Conservation (phyloP, 1,140 invertebrate species). For the Brachionus plicatilis region DNA sequence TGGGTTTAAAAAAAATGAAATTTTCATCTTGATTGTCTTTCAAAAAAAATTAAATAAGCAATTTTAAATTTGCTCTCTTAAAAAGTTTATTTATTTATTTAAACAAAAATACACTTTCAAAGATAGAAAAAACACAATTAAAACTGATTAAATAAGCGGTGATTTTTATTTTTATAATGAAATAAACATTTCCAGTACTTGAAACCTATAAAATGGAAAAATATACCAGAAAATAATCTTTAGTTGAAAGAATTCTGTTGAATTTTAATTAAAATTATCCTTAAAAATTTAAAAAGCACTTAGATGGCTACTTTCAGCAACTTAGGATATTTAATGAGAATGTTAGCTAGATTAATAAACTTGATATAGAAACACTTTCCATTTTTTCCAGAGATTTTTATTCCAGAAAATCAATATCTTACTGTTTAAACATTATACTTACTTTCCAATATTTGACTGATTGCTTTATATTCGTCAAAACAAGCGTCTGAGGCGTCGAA, state of each 20-base stretch:
- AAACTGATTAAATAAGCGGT: too few species aligned
- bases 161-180: not conserved
- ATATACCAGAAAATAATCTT: not conserved
- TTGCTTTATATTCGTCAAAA: conserved; percentile 12
- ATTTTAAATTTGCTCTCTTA: not conserved
- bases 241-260: not conserved
- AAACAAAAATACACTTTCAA: too few species aligned
- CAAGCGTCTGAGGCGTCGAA: not conserved
- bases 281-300: not conserved
- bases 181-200: not conserved
- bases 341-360: not conserved
- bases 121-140: too few species aligned
- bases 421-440: conserved; percentile 9
- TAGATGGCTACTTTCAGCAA: not conserved
- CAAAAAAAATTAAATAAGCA: not conserved
- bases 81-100: too few species aligned
- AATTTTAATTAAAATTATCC: not conserved
- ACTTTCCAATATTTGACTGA: not conserved
- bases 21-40: not conserved
- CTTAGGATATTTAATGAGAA: not conserved
- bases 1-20: not conserved
- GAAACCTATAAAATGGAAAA: not conserved
- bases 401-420: conserved; percentile 34
- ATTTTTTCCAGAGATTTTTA: not conserved
- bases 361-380: not conserved